phyloP scores from a whole-genome alignment of 2,888 invertebrate genomes.

The Capitulum mitella region DNA sequence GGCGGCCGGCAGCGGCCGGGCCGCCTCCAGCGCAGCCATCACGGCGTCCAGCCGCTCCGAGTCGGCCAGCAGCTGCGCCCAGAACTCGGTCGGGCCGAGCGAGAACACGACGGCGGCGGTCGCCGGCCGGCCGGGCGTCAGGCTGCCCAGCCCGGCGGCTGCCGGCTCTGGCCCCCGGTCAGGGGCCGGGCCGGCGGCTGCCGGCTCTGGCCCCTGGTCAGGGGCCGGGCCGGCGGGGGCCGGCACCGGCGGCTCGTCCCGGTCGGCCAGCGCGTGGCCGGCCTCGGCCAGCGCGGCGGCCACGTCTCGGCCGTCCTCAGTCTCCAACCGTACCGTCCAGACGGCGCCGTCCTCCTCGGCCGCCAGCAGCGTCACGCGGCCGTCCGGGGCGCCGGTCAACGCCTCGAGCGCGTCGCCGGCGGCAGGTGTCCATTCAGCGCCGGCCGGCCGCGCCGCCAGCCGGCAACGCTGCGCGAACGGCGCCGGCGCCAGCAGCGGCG shows the following conservation, averaged over 20 bases:
- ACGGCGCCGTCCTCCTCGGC: neutral
- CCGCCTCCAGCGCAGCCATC: neutral
- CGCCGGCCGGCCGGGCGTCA: neutral
- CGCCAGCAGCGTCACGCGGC: neutral
- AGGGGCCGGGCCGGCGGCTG: too few relatives aligned
- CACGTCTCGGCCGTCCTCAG: neutral
- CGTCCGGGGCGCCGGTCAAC: neutral
- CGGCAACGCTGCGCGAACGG: neutral
- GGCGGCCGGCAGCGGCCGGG: neutral
- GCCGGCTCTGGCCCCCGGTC: too few relatives aligned
- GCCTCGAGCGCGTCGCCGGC: neutral
- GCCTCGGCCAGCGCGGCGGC: neutral
- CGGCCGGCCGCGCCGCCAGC: neutral
- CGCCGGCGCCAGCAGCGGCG: neutral
- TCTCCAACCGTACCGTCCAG: neutral
- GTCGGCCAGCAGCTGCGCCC: constrained; percentile 11
- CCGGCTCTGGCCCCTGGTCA: neutral
- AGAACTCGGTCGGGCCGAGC: neutral
- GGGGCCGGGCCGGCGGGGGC: neutral
- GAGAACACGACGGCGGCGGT: neutral
- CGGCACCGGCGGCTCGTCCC: neutral
- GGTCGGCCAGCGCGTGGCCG: neutral
- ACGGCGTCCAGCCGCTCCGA: neutral
- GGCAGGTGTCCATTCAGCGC: neutral
- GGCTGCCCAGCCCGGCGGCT: neutral